Base-by-base conservation (phyloP, 2,113 vertebrate genomes). In the Eudorcas thomsonii region DNA sequence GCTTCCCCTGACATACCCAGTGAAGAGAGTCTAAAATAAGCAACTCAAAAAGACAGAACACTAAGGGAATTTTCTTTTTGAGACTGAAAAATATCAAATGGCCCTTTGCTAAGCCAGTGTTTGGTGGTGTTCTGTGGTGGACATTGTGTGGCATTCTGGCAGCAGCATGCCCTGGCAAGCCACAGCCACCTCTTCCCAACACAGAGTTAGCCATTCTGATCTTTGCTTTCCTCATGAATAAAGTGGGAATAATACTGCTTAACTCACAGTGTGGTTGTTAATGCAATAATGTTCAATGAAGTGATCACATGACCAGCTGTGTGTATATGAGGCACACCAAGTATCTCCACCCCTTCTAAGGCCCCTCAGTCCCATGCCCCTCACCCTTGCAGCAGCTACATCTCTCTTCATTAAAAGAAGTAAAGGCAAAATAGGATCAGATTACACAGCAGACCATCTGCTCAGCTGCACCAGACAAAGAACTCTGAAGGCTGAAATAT, bases 121-220 rank as follows among this genome's bases (percentile, higher is more conserved):
- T 36, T 23, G 19, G 48, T 8, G 81, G 19, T 33, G 33, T 15
- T 54, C 50, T 52, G 19, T 36, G 33, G 15, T 19, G 28, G 15
- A 25, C 19, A 2, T 13, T 52, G 26, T 2, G 23, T 25, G 36
- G 6, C 13, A 30, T 2, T 0, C 13, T 4, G 10, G 30, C 21
- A 81, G 23, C 0, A 60, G 16, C 3, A 2, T 0, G 7, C 0
- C 1, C 5, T 2, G 6, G n/a, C 8, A 4, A 90, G 43, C 5
- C 11, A 33, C 0, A 10, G 15, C 0, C 33, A 15, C 81, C 52
- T 55, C 13, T 36, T 23, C 52, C 26, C 81, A 36, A 23, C 12
- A n/a, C 5, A n/a, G 10, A 82, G 11, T 16, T 77, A 57, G 10
- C 2, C 5, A 55, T 80, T 82, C n/a, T 64, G 23, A 54, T 81